Base-by-base conservation (phyloP, 1,140 invertebrate genomes). In the Lineus longissimus region DNA sequence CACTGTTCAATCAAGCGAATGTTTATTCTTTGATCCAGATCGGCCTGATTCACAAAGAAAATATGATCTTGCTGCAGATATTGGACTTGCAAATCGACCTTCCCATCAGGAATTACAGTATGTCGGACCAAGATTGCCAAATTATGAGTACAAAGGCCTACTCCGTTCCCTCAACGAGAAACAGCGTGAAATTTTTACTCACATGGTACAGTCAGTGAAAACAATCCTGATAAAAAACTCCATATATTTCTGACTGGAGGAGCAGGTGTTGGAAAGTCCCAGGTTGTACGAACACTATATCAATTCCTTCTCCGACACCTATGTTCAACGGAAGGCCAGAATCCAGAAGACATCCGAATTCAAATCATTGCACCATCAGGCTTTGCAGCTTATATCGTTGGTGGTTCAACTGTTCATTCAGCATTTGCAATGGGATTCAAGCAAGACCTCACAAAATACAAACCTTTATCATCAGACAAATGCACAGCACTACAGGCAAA, bases 231-330 rank as follows among this genome's bases (percentile, higher is more conserved):
- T 31, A 40, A 19, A 23, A 51, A 60, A 41, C 63, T 62, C 31
- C 55, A 61, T 25, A n/a, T 59, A 7, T 70, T 68, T 55, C 51
- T 68, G 6, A 60, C 64, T 17, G 70, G 65, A 55, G 70, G 70
- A 55, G 70, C 64, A 27, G 70, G 70, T 45, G 65, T 68, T 56
- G 70, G 66, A 54, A 72, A 72, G 61, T 62, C 58, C 40, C 58
- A 67, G 27, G 59, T 70, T 36, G 61, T 63, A 33, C 54, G 40
- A 45, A 56, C 65, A 31, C 15, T 69, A n/a, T 61, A 65, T 63
- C 64, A 70, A 45, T 55, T 55, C 23, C n/a, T 71, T 6, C 29
- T 59, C 13, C n/a, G 61, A 36, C 66, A 62, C 60, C 66, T 51
- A 54, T 45, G 58, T 25, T 60, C 51, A 23, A 19, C 25, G 13